phyloP scores from a whole-genome alignment of 2,113 vertebrate species.

The Ptilorrhoa leucosticta region DNA sequence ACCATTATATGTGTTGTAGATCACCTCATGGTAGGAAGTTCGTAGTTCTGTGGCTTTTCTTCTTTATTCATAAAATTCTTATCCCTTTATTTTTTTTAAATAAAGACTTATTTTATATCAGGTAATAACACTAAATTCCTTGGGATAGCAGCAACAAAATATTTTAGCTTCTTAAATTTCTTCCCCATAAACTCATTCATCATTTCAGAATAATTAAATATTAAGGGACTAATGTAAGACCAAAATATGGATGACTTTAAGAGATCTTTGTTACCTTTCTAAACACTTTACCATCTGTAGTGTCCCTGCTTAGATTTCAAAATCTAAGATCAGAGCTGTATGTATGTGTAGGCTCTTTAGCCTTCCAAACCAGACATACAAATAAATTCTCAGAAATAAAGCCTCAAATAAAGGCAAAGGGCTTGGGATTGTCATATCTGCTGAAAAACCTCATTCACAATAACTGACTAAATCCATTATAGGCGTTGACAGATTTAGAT shows the following conservation, averaged over 20 bases:
- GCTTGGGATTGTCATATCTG: background rate
- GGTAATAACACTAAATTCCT: background rate
- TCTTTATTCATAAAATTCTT: background rate
- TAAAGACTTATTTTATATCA: background rate
- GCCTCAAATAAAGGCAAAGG: background rate
- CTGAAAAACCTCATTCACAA: background rate
- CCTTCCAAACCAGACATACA: background rate
- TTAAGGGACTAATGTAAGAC: background rate
- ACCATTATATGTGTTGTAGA: background rate
- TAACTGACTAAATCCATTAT: constrained; percentile 18
- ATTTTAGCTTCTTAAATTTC: background rate
- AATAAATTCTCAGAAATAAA: background rate
- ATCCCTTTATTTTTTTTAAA: background rate
- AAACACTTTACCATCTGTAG: background rate
- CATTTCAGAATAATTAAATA: background rate
- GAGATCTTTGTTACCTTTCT: background rate
- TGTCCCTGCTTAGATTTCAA: background rate
- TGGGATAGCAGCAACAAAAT: background rate
- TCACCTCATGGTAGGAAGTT: background rate
- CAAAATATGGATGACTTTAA: background rate
- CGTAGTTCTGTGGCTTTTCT: background rate
- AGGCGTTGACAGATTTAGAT: constrained; percentile 9
- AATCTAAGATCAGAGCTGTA: background rate
- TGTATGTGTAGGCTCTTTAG: background rate
- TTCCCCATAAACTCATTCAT: background rate